phyloP scores from a whole-genome alignment of 2,113 vertebrate species.

The Cricetomys ansorgei region DNA sequence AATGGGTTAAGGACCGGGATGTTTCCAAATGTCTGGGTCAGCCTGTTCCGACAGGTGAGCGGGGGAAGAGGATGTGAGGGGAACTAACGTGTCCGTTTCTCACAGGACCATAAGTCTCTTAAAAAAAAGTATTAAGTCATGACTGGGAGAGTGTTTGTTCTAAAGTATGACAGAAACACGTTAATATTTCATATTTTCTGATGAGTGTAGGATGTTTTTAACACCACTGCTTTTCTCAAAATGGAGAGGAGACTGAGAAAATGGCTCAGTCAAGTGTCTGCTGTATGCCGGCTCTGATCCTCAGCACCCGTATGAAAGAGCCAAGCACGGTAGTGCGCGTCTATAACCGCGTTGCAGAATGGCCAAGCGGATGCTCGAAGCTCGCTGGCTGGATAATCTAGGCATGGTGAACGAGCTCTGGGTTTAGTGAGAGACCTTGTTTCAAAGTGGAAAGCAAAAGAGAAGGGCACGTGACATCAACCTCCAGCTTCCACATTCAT shows the following conservation, averaged over 20 bases:
- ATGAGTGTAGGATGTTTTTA: not conserved
- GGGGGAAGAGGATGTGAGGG: not conserved
- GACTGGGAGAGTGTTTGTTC: not conserved
- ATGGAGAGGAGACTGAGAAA: not conserved
- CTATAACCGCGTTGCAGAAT: not conserved
- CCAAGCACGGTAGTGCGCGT: not conserved
- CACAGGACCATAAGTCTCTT: not conserved
- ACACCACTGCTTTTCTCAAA: not conserved
- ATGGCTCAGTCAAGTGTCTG: not conserved
- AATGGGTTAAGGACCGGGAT: slow-evolving; percentile 20
- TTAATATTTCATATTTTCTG: not conserved
- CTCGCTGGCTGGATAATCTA: not conserved
- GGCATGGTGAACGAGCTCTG: not conserved
- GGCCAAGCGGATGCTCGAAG: not conserved
- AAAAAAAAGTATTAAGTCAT: not conserved
- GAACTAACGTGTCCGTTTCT: slow-evolving; percentile 27
- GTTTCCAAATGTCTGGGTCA: slow-evolving; percentile 9
- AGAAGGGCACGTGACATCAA: not conserved
- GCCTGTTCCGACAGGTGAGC: not conserved
- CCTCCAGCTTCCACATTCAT: not conserved
- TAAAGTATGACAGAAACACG: slow-evolving; percentile 14
- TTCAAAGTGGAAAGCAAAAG: not conserved
- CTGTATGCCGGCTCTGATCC: not conserved
- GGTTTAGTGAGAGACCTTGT: not conserved
- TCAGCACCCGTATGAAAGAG: not conserved